Evolutionary conservation across 2,797 vertebrate genomes (phyloP), one percentile per base, ranked within the genome.

Genomic region (Falco berigora): DNA sequence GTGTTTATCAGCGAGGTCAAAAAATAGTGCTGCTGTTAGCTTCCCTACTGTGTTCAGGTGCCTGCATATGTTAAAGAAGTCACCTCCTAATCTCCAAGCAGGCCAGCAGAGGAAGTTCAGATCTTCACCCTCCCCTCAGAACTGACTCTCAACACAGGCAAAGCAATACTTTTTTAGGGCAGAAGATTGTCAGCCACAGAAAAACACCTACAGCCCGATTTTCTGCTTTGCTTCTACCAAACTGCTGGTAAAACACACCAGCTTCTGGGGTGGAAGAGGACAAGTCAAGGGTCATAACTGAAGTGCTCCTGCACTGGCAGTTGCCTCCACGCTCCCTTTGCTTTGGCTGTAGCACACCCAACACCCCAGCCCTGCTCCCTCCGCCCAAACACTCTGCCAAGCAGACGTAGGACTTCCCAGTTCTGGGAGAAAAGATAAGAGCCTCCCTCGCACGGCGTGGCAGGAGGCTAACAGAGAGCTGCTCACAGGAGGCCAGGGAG

Each of bases 51-150:
- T 2, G 2, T 36, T 74, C 66, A 36, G 71, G 58, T 32, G 12
- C 40, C 53, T 18, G 23, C 25, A 12, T 2, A 11, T 0, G 0
- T 52, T 19, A 52, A 36, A 1, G 6, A 21, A 83, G 14, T 40
- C n/a, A 46, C 38, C 34, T 59, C 34, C 49, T 1, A 2, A 15
- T 12, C 25, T 28, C 75, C 67, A 73, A 66, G 71, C 5, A 66
- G 36, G 49, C 12, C 36, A 27, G 19, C 0, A 0, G 27, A 62
- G 36, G 40, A 85, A 69, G 32, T 1, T 30, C 16, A 69, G 71
- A 38, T 25, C 30, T 67, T 71, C 24, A 44, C 21, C 9, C 9
- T 62, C 25, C 17, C 25, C 42, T 82, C 32, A 83, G 63, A 91
- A 27, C 7, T 64, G 25, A 7, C 21, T 47, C 34, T 62, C 4